A percentile compares a stretch with the other conserved stretches of the same genome.
Conservation (phyloP, 2,888 invertebrate species). For the Pyrrhosoma nymphula region DNA sequence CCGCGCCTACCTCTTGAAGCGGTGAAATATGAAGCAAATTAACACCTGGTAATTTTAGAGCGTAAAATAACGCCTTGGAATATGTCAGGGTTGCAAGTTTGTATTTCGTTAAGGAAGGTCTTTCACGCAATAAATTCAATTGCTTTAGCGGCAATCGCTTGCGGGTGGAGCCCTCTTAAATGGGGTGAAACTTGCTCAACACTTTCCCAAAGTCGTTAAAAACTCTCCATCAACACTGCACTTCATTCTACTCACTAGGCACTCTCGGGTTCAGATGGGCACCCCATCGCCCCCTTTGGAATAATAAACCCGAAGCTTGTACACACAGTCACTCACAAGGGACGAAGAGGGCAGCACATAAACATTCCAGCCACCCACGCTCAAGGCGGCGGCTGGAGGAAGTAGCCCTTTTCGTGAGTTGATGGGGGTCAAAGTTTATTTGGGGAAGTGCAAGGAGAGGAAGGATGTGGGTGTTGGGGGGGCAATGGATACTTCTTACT, state of each 20-base stretch:
- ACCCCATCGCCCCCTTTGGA: background rate
- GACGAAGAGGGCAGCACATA: background rate
- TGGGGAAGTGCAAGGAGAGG: background rate
- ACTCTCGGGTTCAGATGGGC: background rate
- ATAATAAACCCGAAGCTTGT: slow-evolving; percentile 7
- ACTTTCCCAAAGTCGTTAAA: background rate
- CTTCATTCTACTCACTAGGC: background rate
- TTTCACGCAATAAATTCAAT: background rate
- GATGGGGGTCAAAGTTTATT: background rate
- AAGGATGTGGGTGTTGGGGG: too few relatives aligned
- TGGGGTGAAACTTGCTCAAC: background rate
- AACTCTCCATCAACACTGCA: background rate
- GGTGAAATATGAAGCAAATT: background rate
- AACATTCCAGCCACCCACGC: background rate
- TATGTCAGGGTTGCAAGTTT: background rate
- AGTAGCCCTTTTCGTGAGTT: background rate
- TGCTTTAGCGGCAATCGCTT: background rate
- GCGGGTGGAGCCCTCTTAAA: background rate
- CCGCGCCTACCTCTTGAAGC: background rate
- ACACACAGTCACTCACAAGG: background rate
- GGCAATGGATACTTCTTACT: background rate
- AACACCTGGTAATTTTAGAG: background rate
- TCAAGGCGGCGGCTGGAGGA: background rate
- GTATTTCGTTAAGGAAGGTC: background rate
- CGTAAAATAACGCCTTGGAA: background rate